Evolutionary conservation across 2,113 vertebrate genomes (phyloP).

Genomic region (Zingel zingel): DNA sequence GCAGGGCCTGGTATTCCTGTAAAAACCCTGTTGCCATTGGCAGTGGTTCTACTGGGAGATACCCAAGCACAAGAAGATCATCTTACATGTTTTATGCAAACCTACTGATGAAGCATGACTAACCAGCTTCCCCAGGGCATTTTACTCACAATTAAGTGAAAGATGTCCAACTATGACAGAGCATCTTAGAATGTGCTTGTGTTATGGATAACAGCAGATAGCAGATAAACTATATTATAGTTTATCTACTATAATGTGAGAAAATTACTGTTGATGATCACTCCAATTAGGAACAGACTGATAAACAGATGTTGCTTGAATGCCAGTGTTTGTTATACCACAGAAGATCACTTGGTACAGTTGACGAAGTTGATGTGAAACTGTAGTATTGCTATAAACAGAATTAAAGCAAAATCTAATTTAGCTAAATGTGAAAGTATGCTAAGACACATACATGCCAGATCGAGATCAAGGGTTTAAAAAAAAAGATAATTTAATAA

Average conservation of each 20-base stretch:
- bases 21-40: conserved; percentile 56
- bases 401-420: conserved; percentile 16
- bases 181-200: conserved; percentile 9
- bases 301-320: conserved; percentile 27
- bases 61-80: conserved; percentile 40
- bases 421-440: conserved; percentile 20
- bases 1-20: conserved; percentile 52
- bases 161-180: conserved; percentile 2
- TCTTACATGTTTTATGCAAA: conserved; percentile 45
- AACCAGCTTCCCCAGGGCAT: conserved; percentile 36
- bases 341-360: background rate
- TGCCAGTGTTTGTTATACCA: background rate
- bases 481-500: conserved; percentile 11
- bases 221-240: too few species aligned
- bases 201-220: conserved; percentile 22
- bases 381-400: background rate
- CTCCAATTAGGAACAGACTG: conserved; percentile 27
- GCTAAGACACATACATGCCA: background rate
- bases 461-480: background rate
- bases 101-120: conserved; percentile 33
- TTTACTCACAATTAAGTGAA: conserved; percentile 32
- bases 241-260: background rate
- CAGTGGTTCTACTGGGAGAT: conserved; percentile 40
- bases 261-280: conserved; percentile 29
- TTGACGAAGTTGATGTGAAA: conserved; percentile 10